Percentiles rank a stretch among this genome's conserved stretches.
Evolutionary conservation across 2,888 invertebrate genomes (phyloP).

Genomic region (Cryptops parisi): DNA sequence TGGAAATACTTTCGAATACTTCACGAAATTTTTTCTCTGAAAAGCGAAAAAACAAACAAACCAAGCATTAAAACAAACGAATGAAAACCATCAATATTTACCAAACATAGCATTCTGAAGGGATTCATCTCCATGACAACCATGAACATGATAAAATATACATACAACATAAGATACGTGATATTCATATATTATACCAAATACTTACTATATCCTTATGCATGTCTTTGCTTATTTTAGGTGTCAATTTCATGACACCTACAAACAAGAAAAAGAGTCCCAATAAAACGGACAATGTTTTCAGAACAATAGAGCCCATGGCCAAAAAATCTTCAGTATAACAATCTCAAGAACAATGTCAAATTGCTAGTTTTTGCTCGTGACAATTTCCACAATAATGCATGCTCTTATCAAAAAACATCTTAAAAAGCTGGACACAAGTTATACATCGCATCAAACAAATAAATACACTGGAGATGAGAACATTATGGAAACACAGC

Average conservation of each 20-base stretch:
- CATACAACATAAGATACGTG: background rate
- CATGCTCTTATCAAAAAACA: no score
- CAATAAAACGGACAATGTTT: conserved; percentile 75
- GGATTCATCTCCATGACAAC: background rate
- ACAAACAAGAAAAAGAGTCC: conserved; percentile 92
- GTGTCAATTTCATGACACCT: conserved; percentile 81
- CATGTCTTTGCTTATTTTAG: conserved; percentile 80
- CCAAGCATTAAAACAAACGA: background rate
- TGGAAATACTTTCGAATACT: conserved; percentile 89
- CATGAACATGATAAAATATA: no score
- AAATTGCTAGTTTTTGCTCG: no score
- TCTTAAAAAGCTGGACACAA: no score
- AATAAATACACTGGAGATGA: no score
- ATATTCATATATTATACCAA: conserved; percentile 1
- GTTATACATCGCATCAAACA: no score
- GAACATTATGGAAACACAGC: no score
- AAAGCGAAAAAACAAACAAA: conserved; percentile 23
- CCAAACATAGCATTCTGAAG: no score
- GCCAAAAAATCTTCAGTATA: no score
- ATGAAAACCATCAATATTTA: no score
- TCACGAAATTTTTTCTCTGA: conserved; percentile 86
- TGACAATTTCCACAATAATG: no score
- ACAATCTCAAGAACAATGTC: no score
- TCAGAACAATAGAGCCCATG: conserved; percentile 49
- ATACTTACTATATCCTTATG: conserved; percentile 88